phyloP scores from a whole-genome alignment of 2,113 vertebrate genomes.

The Labeo catla region DNA sequence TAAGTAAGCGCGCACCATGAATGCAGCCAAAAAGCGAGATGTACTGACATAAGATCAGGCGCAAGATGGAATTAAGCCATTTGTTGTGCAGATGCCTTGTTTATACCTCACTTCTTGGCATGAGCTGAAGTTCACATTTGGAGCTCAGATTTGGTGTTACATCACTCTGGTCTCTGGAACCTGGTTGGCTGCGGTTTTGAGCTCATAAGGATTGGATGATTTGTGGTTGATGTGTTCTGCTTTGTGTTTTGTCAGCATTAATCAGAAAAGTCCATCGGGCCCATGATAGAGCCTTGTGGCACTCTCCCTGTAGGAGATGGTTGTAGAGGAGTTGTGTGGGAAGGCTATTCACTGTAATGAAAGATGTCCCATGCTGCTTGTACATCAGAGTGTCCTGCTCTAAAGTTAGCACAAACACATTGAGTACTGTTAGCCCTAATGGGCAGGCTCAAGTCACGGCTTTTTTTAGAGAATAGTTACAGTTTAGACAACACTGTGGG shows the following conservation, averaged over 20 bases:
- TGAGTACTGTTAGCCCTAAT: background rate
- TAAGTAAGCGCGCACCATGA: background rate
- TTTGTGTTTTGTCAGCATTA: background rate
- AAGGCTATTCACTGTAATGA: background rate
- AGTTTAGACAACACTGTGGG: constrained; percentile 22
- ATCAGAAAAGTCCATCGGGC: constrained; percentile 1
- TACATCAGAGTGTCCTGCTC: background rate
- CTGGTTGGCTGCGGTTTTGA: background rate
- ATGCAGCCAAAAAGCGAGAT: background rate
- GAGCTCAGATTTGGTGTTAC: background rate
- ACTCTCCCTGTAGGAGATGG: background rate
- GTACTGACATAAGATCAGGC: constrained; percentile 10
- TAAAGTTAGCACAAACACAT: background rate
- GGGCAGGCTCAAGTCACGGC: background rate
- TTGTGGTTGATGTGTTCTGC: constrained; percentile 10
- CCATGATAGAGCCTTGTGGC: background rate
- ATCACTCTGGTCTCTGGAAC: background rate
- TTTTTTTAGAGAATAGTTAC: background rate
- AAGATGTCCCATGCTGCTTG: background rate
- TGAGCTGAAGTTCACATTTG: constrained; percentile 11
- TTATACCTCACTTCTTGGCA: constrained; percentile 19
- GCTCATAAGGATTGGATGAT: background rate
- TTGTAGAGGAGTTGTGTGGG: background rate
- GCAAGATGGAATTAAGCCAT: background rate
- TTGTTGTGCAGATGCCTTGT: background rate